Percentiles rank a stretch among this genome's conserved stretches.
Conservation (phyloP, 2,113 vertebrate genomes). For the Nyctibius bracteatus region DNA sequence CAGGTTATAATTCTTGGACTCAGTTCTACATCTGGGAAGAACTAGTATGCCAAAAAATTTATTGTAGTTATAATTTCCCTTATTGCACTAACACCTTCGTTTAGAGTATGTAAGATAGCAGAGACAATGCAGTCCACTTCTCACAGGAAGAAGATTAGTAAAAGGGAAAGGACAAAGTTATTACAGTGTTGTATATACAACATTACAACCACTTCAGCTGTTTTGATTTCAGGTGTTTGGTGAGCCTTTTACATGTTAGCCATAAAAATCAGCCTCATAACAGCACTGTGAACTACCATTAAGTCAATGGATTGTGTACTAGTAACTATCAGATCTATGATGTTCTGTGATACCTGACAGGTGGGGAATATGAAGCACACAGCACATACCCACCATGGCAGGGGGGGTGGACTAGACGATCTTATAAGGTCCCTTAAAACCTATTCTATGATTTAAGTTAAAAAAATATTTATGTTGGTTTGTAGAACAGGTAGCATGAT, state of each 20-base stretch:
- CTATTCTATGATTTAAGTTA: not conserved
- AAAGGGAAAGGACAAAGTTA: not conserved
- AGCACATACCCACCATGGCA: not conserved
- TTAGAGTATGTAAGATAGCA: not conserved
- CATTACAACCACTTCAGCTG: not conserved
- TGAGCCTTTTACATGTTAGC: not conserved
- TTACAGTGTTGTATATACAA: not conserved
- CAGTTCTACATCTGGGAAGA: not conserved
- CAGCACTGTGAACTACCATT: not conserved
- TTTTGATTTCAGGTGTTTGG: not conserved
- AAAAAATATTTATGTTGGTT: not conserved
- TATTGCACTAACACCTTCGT: not conserved
- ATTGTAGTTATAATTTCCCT: not conserved
- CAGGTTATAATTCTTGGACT: not conserved
- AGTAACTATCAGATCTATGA: not conserved
- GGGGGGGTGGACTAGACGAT: not conserved
- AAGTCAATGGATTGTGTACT: not conserved
- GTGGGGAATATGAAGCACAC: not conserved
- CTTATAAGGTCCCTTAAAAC: not conserved
- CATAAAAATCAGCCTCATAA: not conserved
- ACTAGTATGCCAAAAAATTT: not conserved
- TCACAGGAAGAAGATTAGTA: not conserved
- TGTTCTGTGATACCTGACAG: not conserved
- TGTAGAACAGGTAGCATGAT: not conserved
- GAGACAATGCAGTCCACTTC: not conserved